phyloP scores from a whole-genome alignment of 2,888 invertebrate species.

The Odontomyia ornata region DNA sequence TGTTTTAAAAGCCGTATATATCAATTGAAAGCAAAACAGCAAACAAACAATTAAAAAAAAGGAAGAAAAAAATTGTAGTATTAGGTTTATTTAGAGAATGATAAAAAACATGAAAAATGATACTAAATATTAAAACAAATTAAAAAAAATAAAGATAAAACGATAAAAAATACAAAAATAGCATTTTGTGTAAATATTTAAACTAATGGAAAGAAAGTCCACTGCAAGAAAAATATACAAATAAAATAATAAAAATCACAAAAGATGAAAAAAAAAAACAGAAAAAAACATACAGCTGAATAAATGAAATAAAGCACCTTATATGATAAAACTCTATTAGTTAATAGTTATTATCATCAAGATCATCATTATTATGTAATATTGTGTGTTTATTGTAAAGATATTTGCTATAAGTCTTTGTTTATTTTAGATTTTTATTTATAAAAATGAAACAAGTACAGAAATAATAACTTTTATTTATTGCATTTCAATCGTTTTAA shows the following conservation, averaged over 20 bases:
- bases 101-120: conserved; percentile 11
- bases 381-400: conserved; percentile 39
- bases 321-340: conserved; percentile 16
- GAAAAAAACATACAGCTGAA: background rate
- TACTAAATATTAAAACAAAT: conserved; percentile 27
- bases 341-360: conserved; percentile 20
- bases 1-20: conserved; percentile 47
- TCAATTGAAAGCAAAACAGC: conserved; percentile 27
- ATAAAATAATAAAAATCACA: conserved; percentile 4
- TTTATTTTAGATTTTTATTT: conserved; percentile 36
- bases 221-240: conserved; percentile 13
- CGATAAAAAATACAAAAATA: conserved; percentile 13
- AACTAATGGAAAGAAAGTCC: conserved; percentile 8
- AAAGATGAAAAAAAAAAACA: background rate
- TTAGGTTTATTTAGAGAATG: conserved; percentile 33
- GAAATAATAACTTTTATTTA: conserved; percentile 38
- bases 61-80: conserved; percentile 25
- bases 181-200: conserved; percentile 42
- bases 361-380: conserved; percentile 28
- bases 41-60: conserved; percentile 18
- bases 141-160: background rate
- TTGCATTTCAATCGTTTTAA: conserved; percentile 28
- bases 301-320: conserved; percentile 1
- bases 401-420: conserved; percentile 29
- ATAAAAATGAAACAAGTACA: conserved; percentile 26